Percentiles rank a stretch among this genome's conserved stretches.
These are phyloP conservation scores for Stenopsyche tienmushanensis DNA, from an alignment of 1,140 invertebrate genomes.

Conservation along the genomic window DNA sequence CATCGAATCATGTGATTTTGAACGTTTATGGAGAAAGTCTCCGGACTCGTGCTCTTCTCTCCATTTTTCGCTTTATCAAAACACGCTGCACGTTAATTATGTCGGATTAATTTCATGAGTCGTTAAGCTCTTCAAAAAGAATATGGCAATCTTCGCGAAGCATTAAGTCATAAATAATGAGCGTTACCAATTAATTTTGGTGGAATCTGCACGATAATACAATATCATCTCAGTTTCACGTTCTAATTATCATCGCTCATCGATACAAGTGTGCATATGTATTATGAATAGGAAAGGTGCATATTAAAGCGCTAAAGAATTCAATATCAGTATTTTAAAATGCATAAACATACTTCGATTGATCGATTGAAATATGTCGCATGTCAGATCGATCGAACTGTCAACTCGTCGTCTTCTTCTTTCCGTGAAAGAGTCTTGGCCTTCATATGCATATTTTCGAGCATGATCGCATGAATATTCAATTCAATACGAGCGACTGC, in stretches of 20 bases:
- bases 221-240: constrained; percentile 27
- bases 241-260: constrained; percentile 9
- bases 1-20: not conserved
- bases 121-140: constrained; percentile 21
- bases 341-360: too few species aligned
- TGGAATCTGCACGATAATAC: constrained; percentile 26
- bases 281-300: too few species aligned
- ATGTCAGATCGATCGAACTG: too few species aligned
- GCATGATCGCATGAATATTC: too few species aligned
- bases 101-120: constrained; percentile 31
- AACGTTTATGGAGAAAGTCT: not conserved
- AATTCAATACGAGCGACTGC: too few species aligned
- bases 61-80: not conserved
- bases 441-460: too few species aligned
- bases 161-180: constrained; percentile 25
- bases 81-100: constrained; percentile 16
- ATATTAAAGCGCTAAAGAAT: constrained; percentile 3
- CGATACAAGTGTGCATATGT: not conserved
- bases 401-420: too few species aligned
- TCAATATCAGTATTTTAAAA: too few species aligned
- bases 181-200: constrained; percentile 30
- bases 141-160: constrained; percentile 16
- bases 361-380: too few species aligned
- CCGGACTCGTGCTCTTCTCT: not conserved
- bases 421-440: too few species aligned